Percentiles rank a stretch among this genome's conserved stretches.
Evolutionary conservation across 2,797 vertebrate species (phyloP).

Genomic region (Ctenopoma multispine): DNA sequence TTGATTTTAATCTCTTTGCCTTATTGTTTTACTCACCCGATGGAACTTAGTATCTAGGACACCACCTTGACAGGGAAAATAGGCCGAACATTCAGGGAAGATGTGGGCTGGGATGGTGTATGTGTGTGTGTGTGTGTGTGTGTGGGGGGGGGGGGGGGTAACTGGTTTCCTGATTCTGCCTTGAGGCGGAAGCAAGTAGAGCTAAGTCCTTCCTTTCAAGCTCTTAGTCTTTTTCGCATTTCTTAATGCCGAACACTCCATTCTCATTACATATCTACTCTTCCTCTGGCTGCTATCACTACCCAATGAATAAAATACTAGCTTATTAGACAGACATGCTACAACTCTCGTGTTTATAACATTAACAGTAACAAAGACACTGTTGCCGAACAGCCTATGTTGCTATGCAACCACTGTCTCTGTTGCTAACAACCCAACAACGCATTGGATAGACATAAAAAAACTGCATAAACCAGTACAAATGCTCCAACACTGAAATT

Average conservation of each 20-base stretch:
- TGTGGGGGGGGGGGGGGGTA: conserved; percentile 43
- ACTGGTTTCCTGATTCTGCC: conserved; percentile 67
- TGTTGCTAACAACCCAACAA: conserved; percentile 37
- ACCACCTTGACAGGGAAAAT: conserved; percentile 83
- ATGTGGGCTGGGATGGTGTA: conserved; percentile 54
- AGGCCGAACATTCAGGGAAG: conserved; percentile 76
- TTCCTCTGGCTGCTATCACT: conserved; percentile 11
- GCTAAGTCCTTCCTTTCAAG: conserved; percentile 57
- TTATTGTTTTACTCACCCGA: conserved; percentile 67
- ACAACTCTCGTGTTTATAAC: conserved; percentile 29
- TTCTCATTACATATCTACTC: conserved; percentile 12
- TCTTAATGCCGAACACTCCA: conserved; percentile 31
- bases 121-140: conserved; percentile 19
- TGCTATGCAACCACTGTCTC: conserved; percentile 62
- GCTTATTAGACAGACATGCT: conserved; percentile 10
- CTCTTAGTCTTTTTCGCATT: conserved; percentile 39
- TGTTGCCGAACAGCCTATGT: conserved; percentile 55
- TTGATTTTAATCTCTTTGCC: conserved; percentile 52
- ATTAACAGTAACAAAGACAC: conserved; percentile 32
- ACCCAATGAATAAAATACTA: background rate
- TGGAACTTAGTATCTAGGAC: conserved; percentile 83
- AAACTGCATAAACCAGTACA: conserved; percentile 13
- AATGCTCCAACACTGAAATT: conserved; percentile 35
- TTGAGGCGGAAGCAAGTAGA: conserved; percentile 59
- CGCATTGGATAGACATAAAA: background rate